Percentiles rank a stretch among this genome's conserved stretches.
phyloP scores from a whole-genome alignment of 2,113 vertebrate genomes.

The Promerops cafer region DNA sequence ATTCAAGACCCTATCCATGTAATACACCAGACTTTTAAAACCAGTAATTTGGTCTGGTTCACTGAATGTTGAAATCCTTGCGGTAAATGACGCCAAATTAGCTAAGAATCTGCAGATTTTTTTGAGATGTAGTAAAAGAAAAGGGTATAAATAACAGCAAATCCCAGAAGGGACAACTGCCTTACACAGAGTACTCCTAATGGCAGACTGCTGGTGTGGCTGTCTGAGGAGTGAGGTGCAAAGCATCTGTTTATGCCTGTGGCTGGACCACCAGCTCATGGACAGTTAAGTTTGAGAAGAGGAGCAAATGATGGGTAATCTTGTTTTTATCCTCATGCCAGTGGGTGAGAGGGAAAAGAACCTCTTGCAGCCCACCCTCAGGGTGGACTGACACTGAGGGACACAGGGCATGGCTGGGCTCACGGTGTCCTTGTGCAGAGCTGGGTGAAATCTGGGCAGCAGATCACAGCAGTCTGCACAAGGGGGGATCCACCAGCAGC shows the following conservation, averaged over 20 bases:
- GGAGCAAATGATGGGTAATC: accelerated
- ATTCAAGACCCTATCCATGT: not conserved
- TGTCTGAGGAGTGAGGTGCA: not conserved
- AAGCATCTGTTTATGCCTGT: not conserved
- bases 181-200: not conserved
- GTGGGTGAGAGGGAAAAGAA: not conserved
- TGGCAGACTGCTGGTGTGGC: not conserved
- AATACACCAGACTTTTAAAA: not conserved
- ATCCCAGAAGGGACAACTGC: not conserved
- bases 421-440: not conserved
- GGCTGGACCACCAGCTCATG: not conserved
- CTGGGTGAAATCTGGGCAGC: not conserved
- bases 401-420: not conserved
- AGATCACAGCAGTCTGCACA: not conserved
- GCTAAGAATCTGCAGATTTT: not conserved
- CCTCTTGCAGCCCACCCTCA: not conserved
- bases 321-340: not conserved
- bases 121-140: not conserved
- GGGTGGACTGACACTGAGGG: not conserved
- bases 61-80: not conserved
- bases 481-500: not conserved
- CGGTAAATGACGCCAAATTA: not conserved
- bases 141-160: not conserved
- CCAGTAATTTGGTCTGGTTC: not conserved
- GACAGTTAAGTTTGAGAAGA: not conserved